Percentiles rank a stretch among this genome's conserved stretches.
Evolutionary conservation across 2,888 invertebrate genomes (phyloP).

Genomic region (Megalurothrips usitatus): DNA sequence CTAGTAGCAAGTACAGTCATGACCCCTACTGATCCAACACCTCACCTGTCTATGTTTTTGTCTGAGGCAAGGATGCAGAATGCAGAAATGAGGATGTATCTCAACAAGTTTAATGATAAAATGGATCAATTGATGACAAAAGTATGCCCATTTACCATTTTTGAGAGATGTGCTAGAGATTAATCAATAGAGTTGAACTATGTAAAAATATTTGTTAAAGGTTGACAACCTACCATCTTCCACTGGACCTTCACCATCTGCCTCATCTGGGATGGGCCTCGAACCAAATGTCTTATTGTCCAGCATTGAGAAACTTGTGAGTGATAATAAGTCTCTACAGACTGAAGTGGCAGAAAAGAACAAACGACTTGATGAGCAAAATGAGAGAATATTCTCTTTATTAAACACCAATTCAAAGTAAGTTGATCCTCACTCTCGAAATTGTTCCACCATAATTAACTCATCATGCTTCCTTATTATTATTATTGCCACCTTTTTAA

Average conservation of each 20-base stretch:
- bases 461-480: too few species aligned
- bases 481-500: too few species aligned
- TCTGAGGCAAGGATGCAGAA: slow-evolving; percentile 61
- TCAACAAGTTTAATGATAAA: slow-evolving; percentile 60
- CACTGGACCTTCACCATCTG: neutral
- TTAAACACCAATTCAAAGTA: slow-evolving; percentile 13
- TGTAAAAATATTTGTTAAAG: neutral
- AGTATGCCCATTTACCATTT: slow-evolving; percentile 41
- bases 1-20: slow-evolving; percentile 28
- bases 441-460: neutral
- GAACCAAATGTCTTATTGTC: neutral
- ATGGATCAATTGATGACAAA: slow-evolving; percentile 58
- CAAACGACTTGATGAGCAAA: slow-evolving; percentile 12
- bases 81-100: slow-evolving; percentile 60
- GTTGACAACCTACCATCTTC: neutral
- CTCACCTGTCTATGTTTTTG: slow-evolving; percentile 49
- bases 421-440: neutral
- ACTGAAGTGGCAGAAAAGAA: neutral
- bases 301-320: neutral
- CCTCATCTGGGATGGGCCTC: neutral
- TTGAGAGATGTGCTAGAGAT: too few species aligned
- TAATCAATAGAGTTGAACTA: neutral
- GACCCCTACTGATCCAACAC: slow-evolving; percentile 41
- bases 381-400: neutral
- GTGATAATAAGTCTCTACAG: neutral